Conservation (phyloP, 2,888 invertebrate genomes). For the Carcina quercana region DNA sequence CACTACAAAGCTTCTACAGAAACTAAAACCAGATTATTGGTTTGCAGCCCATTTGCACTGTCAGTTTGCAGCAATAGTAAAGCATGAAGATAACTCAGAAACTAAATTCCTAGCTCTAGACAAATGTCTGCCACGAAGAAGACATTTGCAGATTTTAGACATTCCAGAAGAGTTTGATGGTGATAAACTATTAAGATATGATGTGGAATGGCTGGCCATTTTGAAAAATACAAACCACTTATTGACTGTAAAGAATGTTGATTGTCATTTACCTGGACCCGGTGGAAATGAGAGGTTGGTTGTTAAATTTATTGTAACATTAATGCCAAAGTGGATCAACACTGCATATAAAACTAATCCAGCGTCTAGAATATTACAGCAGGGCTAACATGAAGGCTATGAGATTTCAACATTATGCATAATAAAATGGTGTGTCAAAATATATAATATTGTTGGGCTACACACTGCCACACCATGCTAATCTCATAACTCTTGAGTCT, state of each 20-base stretch:
- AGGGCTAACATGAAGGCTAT: too few species aligned
- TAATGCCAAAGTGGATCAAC: too few species aligned
- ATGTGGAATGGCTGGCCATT: constrained; percentile 92
- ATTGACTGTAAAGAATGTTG: constrained; percentile 79
- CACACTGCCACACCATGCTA: too few species aligned
- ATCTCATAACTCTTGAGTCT: too few species aligned
- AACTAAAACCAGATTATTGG: constrained; percentile 92
- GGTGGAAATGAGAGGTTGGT: constrained; percentile 78
- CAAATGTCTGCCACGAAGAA: constrained; percentile 92
- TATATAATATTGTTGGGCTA: too few species aligned
- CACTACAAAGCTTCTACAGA: constrained; percentile 85
- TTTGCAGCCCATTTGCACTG: constrained; percentile 98
- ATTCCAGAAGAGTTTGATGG: constrained; percentile 70
- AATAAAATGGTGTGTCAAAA: too few species aligned
- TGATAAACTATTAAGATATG: constrained; percentile 71
- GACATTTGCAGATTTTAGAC: constrained; percentile 91
- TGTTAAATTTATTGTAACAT: too few species aligned
- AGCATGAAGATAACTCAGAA: constrained; percentile 74
- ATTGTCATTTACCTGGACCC: constrained; percentile 88
- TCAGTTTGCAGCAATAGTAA: constrained; percentile 92
- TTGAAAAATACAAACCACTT: constrained; percentile 92
- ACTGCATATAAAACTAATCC: too few species aligned
- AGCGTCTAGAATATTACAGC: too few species aligned
- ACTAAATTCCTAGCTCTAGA: constrained; percentile 95
- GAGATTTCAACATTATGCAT: too few species aligned